A percentile compares a stretch with the other conserved stretches of the same genome.
phyloP scores from a whole-genome alignment of 64 coral and sea anemone genomes.

The Cladopsammia gracilis region DNA sequence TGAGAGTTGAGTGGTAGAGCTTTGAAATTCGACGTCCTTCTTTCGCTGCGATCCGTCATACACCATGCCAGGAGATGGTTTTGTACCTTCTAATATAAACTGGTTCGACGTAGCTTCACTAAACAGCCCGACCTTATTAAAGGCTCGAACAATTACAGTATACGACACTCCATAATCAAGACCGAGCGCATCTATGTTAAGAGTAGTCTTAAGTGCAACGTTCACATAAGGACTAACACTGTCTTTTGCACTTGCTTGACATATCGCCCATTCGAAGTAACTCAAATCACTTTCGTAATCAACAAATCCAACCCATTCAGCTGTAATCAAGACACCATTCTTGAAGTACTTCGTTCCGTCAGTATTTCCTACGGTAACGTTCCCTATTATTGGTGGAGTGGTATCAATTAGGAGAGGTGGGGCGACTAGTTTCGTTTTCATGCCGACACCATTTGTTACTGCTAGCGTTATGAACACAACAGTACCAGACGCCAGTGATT shows the following conservation, averaged over 20 bases:
- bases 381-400: slow-evolving; percentile 46
- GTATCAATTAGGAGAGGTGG: slow-evolving; percentile 37
- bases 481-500: slow-evolving; percentile 42
- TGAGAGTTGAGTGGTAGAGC: slow-evolving; percentile 32
- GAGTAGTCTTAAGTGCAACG: slow-evolving; percentile 22
- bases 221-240: slow-evolving; percentile 53
- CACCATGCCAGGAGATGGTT: slow-evolving; percentile 40
- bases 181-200: not conserved
- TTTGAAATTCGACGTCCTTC: slow-evolving; percentile 51
- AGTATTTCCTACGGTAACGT: slow-evolving; percentile 26
- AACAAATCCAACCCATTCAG: slow-evolving; percentile 56
- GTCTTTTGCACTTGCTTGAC: not conserved
- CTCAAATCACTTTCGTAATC: slow-evolving; percentile 60
- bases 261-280: slow-evolving; percentile 68
- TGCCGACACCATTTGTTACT: slow-evolving; percentile 56
- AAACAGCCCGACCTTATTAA: slow-evolving; percentile 53
- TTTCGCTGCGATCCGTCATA: slow-evolving; percentile 17
- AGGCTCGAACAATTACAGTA: slow-evolving; percentile 41
- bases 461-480: slow-evolving; percentile 32
- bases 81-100: slow-evolving; percentile 32
- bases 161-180: slow-evolving; percentile 54
- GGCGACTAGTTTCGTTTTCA: not conserved
- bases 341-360: slow-evolving; percentile 9
- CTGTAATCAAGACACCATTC: slow-evolving; percentile 20
- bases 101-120: slow-evolving; percentile 29